These are phyloP conservation scores for Antitype chi DNA, from an alignment of 2,888 invertebrate genomes.

Conservation along the genomic window DNA sequence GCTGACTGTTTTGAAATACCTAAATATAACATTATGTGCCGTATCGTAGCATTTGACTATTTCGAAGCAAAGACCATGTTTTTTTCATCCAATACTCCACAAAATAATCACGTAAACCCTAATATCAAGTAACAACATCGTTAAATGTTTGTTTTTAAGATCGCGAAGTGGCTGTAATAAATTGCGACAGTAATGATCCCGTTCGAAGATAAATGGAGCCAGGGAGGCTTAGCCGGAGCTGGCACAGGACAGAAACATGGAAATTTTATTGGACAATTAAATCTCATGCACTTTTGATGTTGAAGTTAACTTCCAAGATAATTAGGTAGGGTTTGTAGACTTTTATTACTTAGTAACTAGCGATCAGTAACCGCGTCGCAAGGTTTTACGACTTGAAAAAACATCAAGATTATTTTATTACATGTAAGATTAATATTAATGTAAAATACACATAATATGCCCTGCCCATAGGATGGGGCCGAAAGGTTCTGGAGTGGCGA, in stretches of 20 bases:
- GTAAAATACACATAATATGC: too few relatives aligned
- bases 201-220: slow-evolving; percentile 50
- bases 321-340: neutral
- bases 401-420: too few relatives aligned
- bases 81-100: neutral
- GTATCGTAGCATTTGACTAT: too few relatives aligned
- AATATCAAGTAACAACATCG: slow-evolving; percentile 40
- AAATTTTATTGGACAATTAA: slow-evolving; percentile 51
- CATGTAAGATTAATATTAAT: too few relatives aligned
- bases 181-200: slow-evolving; percentile 57
- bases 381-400: too few relatives aligned
- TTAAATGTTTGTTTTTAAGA: slow-evolving; percentile 55
- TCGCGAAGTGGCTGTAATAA: slow-evolving; percentile 52
- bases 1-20: neutral
- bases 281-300: slow-evolving; percentile 39
- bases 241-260: slow-evolving; percentile 33
- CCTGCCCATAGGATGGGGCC: too few relatives aligned
- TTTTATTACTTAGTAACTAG: too few relatives aligned
- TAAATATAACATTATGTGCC: neutral
- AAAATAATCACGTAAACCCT: slow-evolving; percentile 16
- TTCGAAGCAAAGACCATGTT: slow-evolving; percentile 4
- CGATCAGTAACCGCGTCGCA: too few relatives aligned
- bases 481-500: too few relatives aligned
- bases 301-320: slow-evolving; percentile 7
- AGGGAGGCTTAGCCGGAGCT: slow-evolving; percentile 28